Conservation (phyloP, 2,888 invertebrate genomes). For the Melinaea marsaeus region DNA sequence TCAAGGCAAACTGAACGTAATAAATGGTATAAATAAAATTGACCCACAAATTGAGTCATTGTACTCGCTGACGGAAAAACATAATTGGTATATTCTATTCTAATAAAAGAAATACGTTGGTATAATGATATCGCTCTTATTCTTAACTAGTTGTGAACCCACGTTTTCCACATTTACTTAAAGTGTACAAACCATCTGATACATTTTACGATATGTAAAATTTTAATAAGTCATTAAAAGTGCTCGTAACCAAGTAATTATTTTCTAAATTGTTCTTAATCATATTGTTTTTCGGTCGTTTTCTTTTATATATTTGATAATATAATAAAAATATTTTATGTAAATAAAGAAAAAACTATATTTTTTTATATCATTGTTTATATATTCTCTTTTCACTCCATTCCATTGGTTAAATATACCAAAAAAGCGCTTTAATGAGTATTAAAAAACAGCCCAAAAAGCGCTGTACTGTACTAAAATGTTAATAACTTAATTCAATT, state of each 20-base stretch:
- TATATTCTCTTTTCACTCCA: no score
- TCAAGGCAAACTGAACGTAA: not conserved
- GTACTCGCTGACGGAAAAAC: slow-evolving; percentile 17
- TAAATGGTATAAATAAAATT: slow-evolving; percentile 29
- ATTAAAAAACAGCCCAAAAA: no score
- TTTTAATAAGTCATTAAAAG: no score
- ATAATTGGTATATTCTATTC: slow-evolving; percentile 14
- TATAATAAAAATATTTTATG: not conserved
- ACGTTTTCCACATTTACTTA: not conserved
- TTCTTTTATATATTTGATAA: not conserved
- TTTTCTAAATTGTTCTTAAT: no score
- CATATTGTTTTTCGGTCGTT: no score
- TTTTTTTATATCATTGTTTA: no score
- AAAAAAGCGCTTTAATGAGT: no score
- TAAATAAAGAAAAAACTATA: no score
- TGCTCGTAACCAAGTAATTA: no score
- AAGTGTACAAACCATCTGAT: not conserved
- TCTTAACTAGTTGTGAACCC: not conserved
- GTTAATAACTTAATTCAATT: slow-evolving; percentile 1
- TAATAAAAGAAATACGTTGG: not conserved
- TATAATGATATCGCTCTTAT: not conserved
- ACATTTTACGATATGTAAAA: no score
- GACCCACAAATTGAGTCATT: slow-evolving; percentile 23
- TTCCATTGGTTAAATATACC: no score
- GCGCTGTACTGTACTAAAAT: no score